Base-by-base conservation (phyloP, 1,140 invertebrate species). In the Coboldia fuscipes region DNA sequence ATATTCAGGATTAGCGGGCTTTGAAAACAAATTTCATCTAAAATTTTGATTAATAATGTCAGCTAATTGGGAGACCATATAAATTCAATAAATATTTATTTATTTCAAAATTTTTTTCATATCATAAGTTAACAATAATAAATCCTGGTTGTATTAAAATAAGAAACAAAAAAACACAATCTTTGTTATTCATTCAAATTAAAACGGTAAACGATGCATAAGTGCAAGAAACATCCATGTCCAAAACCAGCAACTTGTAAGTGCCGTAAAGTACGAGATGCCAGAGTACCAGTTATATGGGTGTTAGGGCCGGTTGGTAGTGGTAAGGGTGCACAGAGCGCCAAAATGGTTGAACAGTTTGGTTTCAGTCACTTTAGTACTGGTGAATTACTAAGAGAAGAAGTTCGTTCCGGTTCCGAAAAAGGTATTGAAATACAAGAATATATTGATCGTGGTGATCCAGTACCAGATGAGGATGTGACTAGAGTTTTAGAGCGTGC, bases 291-390 rank as follows among this genome's bases (percentile, higher is more conserved):
- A 2, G 61, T 66, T 17, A 56, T 80, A 29, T 76, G 70, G 71
- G 59, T 77, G 20, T 53, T 75, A 47, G 80, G 81, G 30, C 80
- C 80, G 9, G 80, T 80, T 1, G 80, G 80, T 0, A 82, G 72
- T 6, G 82, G 82, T 8, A 86, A 89, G 57, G 82, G 70, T 38
- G 85, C 68, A 29, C 80, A 79, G 51, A 80, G 74, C 56, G 79
- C 77, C 38, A 68, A 63, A 43, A 83, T 89, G 41, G 77, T 85
- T n/a, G 64, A 65, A 20, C 80, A 81, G 50, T 88, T 83, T 51
- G 77, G 75, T 10, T 78, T 79, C 54, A 70, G 67, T 2, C 80
- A 84, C 48, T 61, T 85, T 12, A 85, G 80, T 19, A 81, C 81
- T 13, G 84, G 83, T 2, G 83, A 88, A 60, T 62, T 89, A 15